These are phyloP conservation scores for Hyperoplus lanceolatus DNA, from an alignment of 2,797 vertebrate genomes.

Conservation along the genomic window DNA sequence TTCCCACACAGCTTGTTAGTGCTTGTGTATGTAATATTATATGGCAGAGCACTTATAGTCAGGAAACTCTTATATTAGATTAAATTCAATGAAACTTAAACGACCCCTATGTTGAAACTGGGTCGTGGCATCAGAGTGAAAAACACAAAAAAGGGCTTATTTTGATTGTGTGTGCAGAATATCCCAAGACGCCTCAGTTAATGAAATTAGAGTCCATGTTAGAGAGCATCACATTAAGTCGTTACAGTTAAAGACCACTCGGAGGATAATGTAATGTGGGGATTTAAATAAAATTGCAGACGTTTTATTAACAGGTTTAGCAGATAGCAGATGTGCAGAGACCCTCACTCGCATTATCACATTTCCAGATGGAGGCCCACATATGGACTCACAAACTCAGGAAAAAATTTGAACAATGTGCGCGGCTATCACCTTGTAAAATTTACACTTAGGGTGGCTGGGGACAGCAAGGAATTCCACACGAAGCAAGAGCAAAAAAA, in stretches of 20 bases:
- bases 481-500: conserved; percentile 18
- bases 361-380: conserved; percentile 54
- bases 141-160: conserved; percentile 34
- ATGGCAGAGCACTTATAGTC: conserved; percentile 25
- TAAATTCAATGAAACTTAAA: conserved; percentile 54
- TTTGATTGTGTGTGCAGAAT: neutral
- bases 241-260: neutral
- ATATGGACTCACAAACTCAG: conserved; percentile 39
- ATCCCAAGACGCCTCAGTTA: neutral
- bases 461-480: neutral
- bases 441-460: conserved; percentile 23
- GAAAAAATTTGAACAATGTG: conserved; percentile 56
- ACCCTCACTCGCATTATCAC: conserved; percentile 33
- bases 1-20: conserved; percentile 5
- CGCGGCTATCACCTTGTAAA: conserved; percentile 48
- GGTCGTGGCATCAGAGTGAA: conserved; percentile 29
- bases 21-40: conserved; percentile 37
- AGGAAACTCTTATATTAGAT: conserved; percentile 51
- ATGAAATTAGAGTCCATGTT: conserved; percentile 4
- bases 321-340: conserved; percentile 60
- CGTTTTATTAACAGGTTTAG: conserved; percentile 26
- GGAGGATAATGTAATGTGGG: conserved; percentile 13
- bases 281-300: conserved; percentile 24
- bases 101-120: conserved; percentile 35
- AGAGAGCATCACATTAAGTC: conserved; percentile 16